A percentile compares a stretch with the other conserved stretches of the same genome.
Evolutionary conservation across 2,113 vertebrate genomes (phyloP).

Genomic region (Ploceus nigricollis): DNA sequence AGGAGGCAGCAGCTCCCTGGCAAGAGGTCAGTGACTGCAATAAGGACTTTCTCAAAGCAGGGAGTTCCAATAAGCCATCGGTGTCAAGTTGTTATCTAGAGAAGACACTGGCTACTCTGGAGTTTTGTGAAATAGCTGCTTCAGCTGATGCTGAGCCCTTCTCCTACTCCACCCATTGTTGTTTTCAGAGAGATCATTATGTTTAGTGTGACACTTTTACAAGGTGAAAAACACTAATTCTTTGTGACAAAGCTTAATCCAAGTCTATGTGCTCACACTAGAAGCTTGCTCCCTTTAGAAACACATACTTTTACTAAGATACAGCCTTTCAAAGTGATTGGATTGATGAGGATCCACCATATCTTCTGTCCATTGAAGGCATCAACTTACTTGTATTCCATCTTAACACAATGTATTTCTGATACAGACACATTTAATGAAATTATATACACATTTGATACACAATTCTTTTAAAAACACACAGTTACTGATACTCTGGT

Average conservation of each 20-base stretch:
- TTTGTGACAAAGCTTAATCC: background rate
- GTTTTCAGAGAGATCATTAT: background rate
- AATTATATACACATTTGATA: background rate
- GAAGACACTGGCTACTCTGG: rapidly evolving
- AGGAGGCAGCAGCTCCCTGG: background rate
- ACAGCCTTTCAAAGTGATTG: background rate
- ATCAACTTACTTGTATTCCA: background rate
- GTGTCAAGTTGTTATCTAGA: background rate
- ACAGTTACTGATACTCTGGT: background rate
- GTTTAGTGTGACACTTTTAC: background rate
- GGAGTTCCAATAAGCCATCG: rapidly evolving
- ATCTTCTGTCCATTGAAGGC: background rate
- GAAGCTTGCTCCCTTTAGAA: background rate
- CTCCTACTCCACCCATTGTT: background rate
- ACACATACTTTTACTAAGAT: background rate
- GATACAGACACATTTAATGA: background rate
- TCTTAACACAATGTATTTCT: background rate
- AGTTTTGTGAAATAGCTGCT: background rate
- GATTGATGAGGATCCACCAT: background rate
- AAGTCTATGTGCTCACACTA: background rate
- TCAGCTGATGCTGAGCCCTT: background rate
- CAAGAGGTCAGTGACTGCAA: background rate
- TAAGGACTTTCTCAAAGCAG: background rate
- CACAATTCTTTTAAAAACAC: background rate
- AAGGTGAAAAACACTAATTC: background rate